Evolutionary conservation across 2,888 invertebrate genomes (phyloP), one percentile per base, ranked within the genome.

Genomic region (Ctena decussata): DNA sequence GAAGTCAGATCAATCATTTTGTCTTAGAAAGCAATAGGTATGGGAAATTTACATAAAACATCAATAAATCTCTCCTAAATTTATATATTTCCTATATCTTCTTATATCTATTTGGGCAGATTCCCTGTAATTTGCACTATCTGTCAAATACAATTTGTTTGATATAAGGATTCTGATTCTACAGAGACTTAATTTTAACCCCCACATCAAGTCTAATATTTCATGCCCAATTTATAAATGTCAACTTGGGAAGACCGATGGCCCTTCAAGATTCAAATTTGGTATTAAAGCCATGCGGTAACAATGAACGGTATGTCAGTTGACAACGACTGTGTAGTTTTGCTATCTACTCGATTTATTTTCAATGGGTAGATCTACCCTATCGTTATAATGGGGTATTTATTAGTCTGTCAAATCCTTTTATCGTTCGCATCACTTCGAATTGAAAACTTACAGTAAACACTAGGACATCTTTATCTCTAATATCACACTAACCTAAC

Each of bases 151-250:
- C 32, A 35, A 65, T 65, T 65, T 65, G 65, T 65, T 65, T 65
- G 65, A 65, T 65, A 35, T 32, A n/a, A 53, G 35, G 1, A 35
- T 8, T 65, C 18, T 21, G 65, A 65, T 65, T 65, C 65, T 65
- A 12, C 21, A 65, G 65, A 65, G 65, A 65, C 65, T 65, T 65
- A 65, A 30, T 35, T 65, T 65, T 65, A 65, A 65, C 65, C 65
- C 65, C 35, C 11, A 27, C 35, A n/a, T 65, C 65, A 65, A 24
- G 65, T 65, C 65, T 57, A 27, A 65, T 65, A 65, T 65, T 65
- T 65, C 65, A 65, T 35, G 65, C 65, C 35, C 65, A 65, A 65
- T 65, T 65, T 35, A 65, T 65, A 65, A 65, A 35, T 65, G 65
- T 65, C 65, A 65, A 65, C 32, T 65, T 11, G 57, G 27, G 24